These are phyloP conservation scores for Lissonota sp. DNA, from an alignment of 2,888 invertebrate genomes.

Conservation along the genomic window DNA sequence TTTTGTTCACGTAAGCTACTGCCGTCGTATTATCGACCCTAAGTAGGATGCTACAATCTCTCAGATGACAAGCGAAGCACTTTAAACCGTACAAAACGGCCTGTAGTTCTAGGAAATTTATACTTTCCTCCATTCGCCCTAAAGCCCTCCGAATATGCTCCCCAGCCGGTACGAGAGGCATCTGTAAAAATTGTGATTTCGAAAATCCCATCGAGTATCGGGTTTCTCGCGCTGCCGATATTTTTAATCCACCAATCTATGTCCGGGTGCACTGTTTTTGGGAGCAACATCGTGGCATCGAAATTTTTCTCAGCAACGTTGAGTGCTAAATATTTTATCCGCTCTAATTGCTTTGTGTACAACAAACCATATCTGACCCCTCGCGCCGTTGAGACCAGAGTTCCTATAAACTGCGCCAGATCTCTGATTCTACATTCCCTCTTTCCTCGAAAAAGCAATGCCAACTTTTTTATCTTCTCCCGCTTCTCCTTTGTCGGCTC, in stretches of 20 bases:
- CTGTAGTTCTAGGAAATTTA: no score
- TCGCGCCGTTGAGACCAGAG: conserved; percentile 50
- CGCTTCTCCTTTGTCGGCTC: conserved; percentile 8
- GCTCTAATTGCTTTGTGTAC: conserved; percentile 47
- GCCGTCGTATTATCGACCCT: conserved; percentile 8
- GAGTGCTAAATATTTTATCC: conserved; percentile 43
- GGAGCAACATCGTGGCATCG: conserved; percentile 10
- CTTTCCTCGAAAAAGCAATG: conserved; percentile 13
- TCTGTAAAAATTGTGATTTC: conserved; percentile 10
- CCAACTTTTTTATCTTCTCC: conserved; percentile 17
- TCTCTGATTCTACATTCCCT: conserved; percentile 41
- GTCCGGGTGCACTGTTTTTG: not conserved
- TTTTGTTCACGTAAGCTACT: conserved; percentile 14
- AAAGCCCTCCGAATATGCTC: not conserved
- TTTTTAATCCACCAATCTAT: conserved; percentile 30
- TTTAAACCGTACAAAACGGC: no score
- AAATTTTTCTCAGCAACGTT: not conserved
- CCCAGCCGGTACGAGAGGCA: conserved; percentile 18
- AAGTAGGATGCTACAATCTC: no score
- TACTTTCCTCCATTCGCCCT: not conserved
- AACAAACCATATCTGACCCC: conserved; percentile 53
- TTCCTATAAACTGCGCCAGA: conserved; percentile 53
- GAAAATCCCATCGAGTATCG: not conserved
- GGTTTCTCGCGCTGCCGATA: not conserved
- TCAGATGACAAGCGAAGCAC: no score